Percentiles rank a stretch among this genome's conserved stretches.
Evolutionary conservation across 64 coral and sea anemone genomes (phyloP).

Genomic region (Porites lutea): DNA sequence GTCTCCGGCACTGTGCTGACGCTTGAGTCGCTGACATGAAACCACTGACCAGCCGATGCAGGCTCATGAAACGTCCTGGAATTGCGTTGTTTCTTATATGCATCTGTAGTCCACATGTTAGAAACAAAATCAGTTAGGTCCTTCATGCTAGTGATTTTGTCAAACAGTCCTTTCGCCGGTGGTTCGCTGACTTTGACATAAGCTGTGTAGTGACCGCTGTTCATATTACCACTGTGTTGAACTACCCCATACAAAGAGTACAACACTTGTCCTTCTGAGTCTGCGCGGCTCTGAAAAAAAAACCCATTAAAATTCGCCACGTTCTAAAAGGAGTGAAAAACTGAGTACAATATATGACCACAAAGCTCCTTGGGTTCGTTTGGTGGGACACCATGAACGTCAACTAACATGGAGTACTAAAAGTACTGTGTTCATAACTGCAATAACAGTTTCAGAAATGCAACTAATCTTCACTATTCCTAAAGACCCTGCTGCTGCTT

Average conservation of each 20-base stretch:
- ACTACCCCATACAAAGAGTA: slow-evolving; percentile 86
- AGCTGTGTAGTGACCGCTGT: slow-evolving; percentile 97
- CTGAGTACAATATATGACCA: no score
- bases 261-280: slow-evolving; percentile 72
- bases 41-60: slow-evolving; percentile 83
- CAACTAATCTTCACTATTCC: no score
- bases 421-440: no score
- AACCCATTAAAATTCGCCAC: neutral
- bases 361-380: no score
- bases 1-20: slow-evolving; percentile 54
- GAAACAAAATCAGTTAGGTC: slow-evolving; percentile 68
- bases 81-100: neutral
- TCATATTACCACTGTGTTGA: slow-evolving; percentile 90
- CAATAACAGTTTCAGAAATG: no score
- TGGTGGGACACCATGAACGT: no score
- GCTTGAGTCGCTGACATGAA: slow-evolving; percentile 91
- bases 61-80: slow-evolving; percentile 31
- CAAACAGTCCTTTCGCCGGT: slow-evolving; percentile 21
- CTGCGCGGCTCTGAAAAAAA: slow-evolving; percentile 61
- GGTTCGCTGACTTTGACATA: slow-evolving; percentile 71
- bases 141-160: slow-evolving; percentile 56
- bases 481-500: no score
- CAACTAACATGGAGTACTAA: no score
- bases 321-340: no score
- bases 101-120: slow-evolving; percentile 65